phyloP scores from a whole-genome alignment of 30 jellyfish, hydroid and myxozoan species.

The Aurelia aurita region DNA sequence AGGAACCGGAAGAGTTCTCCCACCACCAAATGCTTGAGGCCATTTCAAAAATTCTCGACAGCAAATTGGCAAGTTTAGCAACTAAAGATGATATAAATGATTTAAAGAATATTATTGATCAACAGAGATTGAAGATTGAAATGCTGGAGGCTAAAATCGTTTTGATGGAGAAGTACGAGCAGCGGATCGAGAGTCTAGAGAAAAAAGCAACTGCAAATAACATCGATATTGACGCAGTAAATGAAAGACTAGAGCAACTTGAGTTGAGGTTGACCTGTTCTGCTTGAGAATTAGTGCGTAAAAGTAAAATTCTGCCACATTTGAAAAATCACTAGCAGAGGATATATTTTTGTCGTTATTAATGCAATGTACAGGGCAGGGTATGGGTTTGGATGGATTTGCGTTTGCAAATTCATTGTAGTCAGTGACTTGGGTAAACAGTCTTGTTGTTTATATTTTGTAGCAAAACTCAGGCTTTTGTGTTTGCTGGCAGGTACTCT shows the following conservation, averaged over 20 bases:
- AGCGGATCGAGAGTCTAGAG: constrained; percentile 23
- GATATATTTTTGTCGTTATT: too few relatives aligned
- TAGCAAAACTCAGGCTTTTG: too few relatives aligned
- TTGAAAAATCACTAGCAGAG: too few relatives aligned
- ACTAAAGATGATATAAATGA: constrained; percentile 21
- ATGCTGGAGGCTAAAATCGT: constrained; percentile 36
- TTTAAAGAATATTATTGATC: constrained; percentile 3
- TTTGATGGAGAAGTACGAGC: constrained; percentile 21
- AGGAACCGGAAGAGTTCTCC: constrained; percentile 20
- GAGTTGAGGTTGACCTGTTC: constrained; percentile 11
- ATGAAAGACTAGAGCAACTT: constrained; percentile 18
- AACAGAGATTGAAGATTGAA: constrained; percentile 21
- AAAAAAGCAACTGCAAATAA: constrained; percentile 8
- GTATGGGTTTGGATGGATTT: too few relatives aligned
- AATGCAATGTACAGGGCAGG: too few relatives aligned
- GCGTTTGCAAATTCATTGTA: too few relatives aligned
- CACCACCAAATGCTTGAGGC: constrained; percentile 6
- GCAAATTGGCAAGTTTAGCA: constrained; percentile 38
- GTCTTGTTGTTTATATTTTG: too few relatives aligned
- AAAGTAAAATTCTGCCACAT: too few relatives aligned
- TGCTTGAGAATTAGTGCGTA: too few relatives aligned
- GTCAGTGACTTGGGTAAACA: too few relatives aligned
- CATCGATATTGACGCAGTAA: constrained; percentile 13
- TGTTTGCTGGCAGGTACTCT: too few relatives aligned
- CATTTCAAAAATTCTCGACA: constrained; percentile 25